Evolutionary conservation across 2,113 vertebrate species (phyloP).

Genomic region (Anhinga anhinga): DNA sequence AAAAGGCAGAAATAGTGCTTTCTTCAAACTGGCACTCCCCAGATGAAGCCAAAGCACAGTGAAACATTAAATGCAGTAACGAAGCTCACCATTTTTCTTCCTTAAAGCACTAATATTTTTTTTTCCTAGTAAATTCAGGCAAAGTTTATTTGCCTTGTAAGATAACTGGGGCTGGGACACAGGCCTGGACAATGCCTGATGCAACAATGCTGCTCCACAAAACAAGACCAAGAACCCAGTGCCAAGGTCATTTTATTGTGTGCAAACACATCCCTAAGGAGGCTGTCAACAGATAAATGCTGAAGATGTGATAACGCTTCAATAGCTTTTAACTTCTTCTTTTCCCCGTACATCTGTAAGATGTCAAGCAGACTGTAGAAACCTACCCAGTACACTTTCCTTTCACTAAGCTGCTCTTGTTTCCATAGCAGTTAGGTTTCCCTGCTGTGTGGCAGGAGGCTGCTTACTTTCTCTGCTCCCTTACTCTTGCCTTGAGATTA

Average conservation of each 20-base stretch:
- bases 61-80: not conserved
- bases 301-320: not conserved
- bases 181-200: not conserved
- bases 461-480: not conserved
- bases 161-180: not conserved
- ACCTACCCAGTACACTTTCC: not conserved
- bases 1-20: not conserved
- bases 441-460: not conserved
- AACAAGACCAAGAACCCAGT: not conserved
- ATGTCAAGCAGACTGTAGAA: conserved; percentile 24
- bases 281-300: not conserved
- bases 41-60: not conserved
- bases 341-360: not conserved
- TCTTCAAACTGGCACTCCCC: not conserved
- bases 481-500: not conserved
- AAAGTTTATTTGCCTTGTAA: not conserved
- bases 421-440: conserved; percentile 27
- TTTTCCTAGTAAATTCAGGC: not conserved
- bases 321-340: not conserved
- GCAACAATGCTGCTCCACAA: not conserved
- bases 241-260: not conserved
- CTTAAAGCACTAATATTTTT: not conserved
- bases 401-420: not conserved
- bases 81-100: not conserved
- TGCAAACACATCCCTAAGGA: not conserved